Evolutionary conservation across 2,797 vertebrate genomes (phyloP), one percentile per base, ranked within the genome.

Genomic region (Manis crassicaudata): DNA sequence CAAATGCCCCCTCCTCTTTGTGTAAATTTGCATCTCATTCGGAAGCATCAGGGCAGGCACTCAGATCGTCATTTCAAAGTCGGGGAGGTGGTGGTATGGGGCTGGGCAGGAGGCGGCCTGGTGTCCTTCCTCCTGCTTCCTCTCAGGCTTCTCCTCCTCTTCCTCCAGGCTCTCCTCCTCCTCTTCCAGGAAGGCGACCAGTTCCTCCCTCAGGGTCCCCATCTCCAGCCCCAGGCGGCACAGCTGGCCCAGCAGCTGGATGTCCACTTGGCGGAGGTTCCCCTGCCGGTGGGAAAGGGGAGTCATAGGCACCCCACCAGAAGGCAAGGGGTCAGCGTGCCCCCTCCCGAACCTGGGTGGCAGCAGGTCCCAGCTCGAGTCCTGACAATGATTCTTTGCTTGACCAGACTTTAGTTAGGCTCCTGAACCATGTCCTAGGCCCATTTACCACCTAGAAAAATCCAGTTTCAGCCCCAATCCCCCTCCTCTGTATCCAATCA

Each of bases 11-110:
- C 18, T 37, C 10, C 37, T 52, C 20, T 92, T 60, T 92, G n/a
- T 52, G 37, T 70, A 23, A 16, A 43, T 75, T 43, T 90, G 75
- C 7, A 46, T 65, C 50, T 80, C 80, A 62, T 68, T 75, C 79
- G 1, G 29, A 77, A 67, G 37, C 27, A 54, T 2, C 6, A 18
- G 27, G 21, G 75, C 40, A 50, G 72, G 32, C 23, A 62, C 56
- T 97, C 90, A 97, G 92, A 97, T 97, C 0, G 95, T 97, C 88
- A 97, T 97, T 83, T 98, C 97, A 82, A 98, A 97, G 92, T 98
- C 97, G 0, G 97, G 97, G 18, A 56, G 56, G 14, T 63, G 29
- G 35, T 16, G 29, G 54, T 37, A 10, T 0, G 16, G 52, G 32
- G 21, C 46, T 21, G 73, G 54, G n/a, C 20, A 16, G 27, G 50